Conservation (phyloP, 2,888 invertebrate genomes). For the Ornithoptera priamus region DNA sequence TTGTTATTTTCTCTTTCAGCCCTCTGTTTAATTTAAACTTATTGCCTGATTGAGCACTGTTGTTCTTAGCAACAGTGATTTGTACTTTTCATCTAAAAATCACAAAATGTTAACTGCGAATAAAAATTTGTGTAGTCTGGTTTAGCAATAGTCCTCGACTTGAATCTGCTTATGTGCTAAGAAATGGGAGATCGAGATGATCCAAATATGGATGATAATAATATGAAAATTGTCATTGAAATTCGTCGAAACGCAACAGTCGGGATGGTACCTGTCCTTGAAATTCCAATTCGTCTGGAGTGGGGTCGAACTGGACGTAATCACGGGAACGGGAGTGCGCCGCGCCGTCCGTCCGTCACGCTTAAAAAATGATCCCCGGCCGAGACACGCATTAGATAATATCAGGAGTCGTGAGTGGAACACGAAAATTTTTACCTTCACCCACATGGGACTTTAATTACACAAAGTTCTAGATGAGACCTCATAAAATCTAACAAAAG, state of each 20-base stretch:
- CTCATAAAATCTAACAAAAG: too few relatives aligned
- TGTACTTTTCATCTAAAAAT: too few relatives aligned
- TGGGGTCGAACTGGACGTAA: constrained; percentile 15
- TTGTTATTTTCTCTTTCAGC: too few relatives aligned
- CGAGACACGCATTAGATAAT: constrained; percentile 25
- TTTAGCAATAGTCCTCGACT: too few relatives aligned
- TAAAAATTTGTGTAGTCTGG: too few relatives aligned
- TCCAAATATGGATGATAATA: background rate
- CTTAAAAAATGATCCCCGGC: constrained; percentile 24
- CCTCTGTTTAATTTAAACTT: too few relatives aligned
- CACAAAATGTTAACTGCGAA: too few relatives aligned
- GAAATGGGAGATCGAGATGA: background rate
- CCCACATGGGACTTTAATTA: constrained; percentile 2
- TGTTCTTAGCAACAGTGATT: too few relatives aligned
- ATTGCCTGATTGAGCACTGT: too few relatives aligned
- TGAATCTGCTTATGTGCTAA: too few relatives aligned
- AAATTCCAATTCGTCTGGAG: constrained; percentile 12
- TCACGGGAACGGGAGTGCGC: constrained; percentile 1
- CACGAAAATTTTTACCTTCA: constrained; percentile 12
- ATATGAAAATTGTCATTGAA: background rate
- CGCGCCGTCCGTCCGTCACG: constrained; percentile 22
- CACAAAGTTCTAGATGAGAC: background rate
- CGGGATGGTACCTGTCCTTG: constrained; percentile 19
- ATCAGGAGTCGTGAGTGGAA: constrained; percentile 23
- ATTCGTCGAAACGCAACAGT: background rate